Percentiles rank a stretch among this genome's conserved stretches.
These are phyloP conservation scores for Apocheima hispidaria DNA, from an alignment of 2,888 invertebrate species.

Conservation along the genomic window DNA sequence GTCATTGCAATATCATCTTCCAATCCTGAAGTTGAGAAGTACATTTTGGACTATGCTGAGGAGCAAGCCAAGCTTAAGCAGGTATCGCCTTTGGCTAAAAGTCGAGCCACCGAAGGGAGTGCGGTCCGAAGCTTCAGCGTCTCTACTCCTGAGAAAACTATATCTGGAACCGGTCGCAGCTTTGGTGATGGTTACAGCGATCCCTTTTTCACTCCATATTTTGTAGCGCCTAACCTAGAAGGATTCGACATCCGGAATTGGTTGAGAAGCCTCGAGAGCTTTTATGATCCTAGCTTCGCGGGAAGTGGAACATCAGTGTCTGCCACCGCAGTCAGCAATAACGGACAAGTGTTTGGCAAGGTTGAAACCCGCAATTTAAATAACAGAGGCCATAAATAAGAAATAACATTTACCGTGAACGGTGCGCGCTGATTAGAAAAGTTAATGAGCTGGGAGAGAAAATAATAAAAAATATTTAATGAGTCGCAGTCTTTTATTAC, in stretches of 20 bases:
- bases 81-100: background rate
- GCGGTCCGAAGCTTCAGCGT: conserved; percentile 56
- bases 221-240: conserved; percentile 58
- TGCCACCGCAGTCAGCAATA: conserved; percentile 64
- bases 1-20: conserved; percentile 67
- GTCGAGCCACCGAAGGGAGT: conserved; percentile 27
- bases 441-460: conserved; percentile 11
- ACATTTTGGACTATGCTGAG: conserved; percentile 49
- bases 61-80: conserved; percentile 41
- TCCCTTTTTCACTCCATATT: conserved; percentile 60
- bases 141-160: conserved; percentile 55
- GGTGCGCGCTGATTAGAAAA: background rate
- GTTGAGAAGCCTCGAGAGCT: conserved; percentile 60
- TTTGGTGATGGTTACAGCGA: conserved; percentile 52
- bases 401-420: conserved; percentile 1
- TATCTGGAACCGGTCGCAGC: conserved; percentile 59
- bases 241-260: conserved; percentile 58
- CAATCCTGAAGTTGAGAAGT: conserved; percentile 63
- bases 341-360: conserved; percentile 66
- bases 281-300: conserved; percentile 56
- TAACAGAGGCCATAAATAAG: conserved; percentile 39
- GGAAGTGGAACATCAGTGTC: conserved; percentile 51
- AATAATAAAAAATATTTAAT: conserved; percentile 32
- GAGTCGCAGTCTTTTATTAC: conserved; percentile 59
- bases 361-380: conserved; percentile 61